Base-by-base conservation (phyloP, 2,113 vertebrate genomes). In the Calidris pygmaea region DNA sequence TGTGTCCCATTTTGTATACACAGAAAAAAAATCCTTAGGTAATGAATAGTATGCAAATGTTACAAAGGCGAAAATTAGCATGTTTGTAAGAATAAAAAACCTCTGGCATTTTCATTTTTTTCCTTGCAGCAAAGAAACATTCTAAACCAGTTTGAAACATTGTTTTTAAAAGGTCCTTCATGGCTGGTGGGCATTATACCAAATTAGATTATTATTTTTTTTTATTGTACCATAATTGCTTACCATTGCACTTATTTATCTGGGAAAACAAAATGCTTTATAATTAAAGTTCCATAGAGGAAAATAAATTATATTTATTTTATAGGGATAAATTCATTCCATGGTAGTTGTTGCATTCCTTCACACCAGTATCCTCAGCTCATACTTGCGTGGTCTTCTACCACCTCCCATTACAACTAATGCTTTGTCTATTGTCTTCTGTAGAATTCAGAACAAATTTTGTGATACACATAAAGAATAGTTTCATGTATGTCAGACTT, bases 171-270 rank as follows among this genome's bases (percentile, higher is more conserved):
- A 43, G 48, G 39, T 71, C 30, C 35, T 65, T 90, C 32, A 24
- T 1, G 2, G 24, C 39, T 84, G 63, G 35, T 43, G 16, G 74
- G 8, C n/a, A n/a, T 70, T 87, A 48, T n/a, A 52, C 9, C 19
- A 58, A 72, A 68, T 29, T 34, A 18, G 12, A 2, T 22, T 1
- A 2, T n/a, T n/a, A n/a, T 24, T 1, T 3, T 50, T 20, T 30
- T 56, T 24, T 0, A 34, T 71, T n/a, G 19, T 59, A 71, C 6
- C 1, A 3, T 48, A 75, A 53, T 55, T 76, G 16, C 10, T 65
- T 85, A 47, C n/a, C 45, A n/a, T 27, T 71, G n/a, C 12, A 79
- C 10, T 35, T 70, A 52, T 56, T 87, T 83, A 24, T 32, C n/a
- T 70, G 60, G 34, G 43, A 82, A 77, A 56, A 66, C 13, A 48